phyloP scores from a whole-genome alignment of 1,140 invertebrate genomes.

The Apocrypta bakeri region DNA sequence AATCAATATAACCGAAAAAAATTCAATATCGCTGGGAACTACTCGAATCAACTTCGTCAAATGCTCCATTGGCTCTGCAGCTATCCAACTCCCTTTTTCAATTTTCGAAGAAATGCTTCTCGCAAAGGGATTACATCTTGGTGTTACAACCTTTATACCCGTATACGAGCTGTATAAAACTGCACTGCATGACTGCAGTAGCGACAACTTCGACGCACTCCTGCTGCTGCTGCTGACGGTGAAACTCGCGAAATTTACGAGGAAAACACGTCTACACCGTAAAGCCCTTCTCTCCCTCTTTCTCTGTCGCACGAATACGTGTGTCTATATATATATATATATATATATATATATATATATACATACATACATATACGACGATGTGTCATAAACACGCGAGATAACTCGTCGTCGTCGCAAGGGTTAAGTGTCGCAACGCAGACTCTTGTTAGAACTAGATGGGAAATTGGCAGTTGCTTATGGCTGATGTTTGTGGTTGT shows the following conservation, averaged over 20 bases:
- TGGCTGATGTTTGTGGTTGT: neutral
- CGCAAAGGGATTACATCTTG: constrained; percentile 29
- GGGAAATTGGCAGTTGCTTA: constrained; percentile 23
- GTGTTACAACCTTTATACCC: neutral
- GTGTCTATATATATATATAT: constrained; percentile 5
- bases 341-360: neutral
- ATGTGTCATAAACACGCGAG: constrained; percentile 32
- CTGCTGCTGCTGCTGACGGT: constrained; percentile 12
- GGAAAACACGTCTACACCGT: constrained; percentile 38
- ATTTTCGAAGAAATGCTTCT: neutral
- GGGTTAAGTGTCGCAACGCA: neutral
- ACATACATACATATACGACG: neutral
- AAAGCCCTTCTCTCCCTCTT: neutral
- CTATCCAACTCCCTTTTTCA: constrained; percentile 30
- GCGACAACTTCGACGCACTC: neutral
- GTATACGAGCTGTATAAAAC: constrained; percentile 1
- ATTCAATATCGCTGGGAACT: neutral
- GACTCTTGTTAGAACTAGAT: neutral
- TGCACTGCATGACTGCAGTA: neutral
- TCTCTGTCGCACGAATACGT: neutral
- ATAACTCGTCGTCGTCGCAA: constrained; percentile 19
- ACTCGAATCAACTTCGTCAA: too few species aligned
- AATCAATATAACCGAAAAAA: too few species aligned
- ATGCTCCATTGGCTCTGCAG: neutral
- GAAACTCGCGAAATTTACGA: constrained; percentile 44